Conservation (phyloP, 2,888 invertebrate genomes). For the Lasioglossum oenotherae region DNA sequence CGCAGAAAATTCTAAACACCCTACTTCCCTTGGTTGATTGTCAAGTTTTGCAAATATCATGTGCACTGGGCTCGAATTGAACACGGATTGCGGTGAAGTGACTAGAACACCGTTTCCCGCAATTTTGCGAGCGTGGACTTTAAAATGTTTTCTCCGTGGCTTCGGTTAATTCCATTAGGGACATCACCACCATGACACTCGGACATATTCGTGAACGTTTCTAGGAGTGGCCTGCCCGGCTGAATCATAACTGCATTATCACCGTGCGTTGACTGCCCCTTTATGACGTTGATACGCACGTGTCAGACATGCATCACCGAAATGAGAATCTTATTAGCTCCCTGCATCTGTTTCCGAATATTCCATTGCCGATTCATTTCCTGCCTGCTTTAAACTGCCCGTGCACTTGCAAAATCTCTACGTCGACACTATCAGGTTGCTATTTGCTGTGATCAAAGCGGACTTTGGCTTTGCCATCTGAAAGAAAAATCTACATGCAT, state of each 20-base stretch:
- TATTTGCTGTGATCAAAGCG: not conserved
- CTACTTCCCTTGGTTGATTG: no score
- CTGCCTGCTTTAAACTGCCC: no score
- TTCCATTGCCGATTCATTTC: slow-evolving; percentile 22
- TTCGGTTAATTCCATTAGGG: slow-evolving; percentile 62
- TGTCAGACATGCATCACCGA: slow-evolving; percentile 57
- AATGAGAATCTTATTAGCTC: slow-evolving; percentile 50
- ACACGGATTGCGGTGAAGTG: slow-evolving; percentile 10
- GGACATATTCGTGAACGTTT: slow-evolving; percentile 44
- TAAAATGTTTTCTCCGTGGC: slow-evolving; percentile 47
- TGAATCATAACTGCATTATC: slow-evolving; percentile 62
- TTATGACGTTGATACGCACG: slow-evolving; percentile 65
- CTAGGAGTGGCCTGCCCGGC: slow-evolving; percentile 28
- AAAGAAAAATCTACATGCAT: not conserved
- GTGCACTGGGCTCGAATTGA: not conserved
- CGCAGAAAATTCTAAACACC: no score
- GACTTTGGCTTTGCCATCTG: not conserved
- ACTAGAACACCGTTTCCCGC: slow-evolving; percentile 2
- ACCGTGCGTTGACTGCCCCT: slow-evolving; percentile 36
- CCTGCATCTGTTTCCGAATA: slow-evolving; percentile 1
- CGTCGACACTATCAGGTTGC: no score
- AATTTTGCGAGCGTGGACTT: slow-evolving; percentile 30
- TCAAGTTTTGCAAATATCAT: no score
- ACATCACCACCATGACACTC: slow-evolving; percentile 59
- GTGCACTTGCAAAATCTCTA: no score